These are phyloP conservation scores for Propsilocerus akamusi DNA, from an alignment of 1,140 invertebrate species.

Conservation along the genomic window DNA sequence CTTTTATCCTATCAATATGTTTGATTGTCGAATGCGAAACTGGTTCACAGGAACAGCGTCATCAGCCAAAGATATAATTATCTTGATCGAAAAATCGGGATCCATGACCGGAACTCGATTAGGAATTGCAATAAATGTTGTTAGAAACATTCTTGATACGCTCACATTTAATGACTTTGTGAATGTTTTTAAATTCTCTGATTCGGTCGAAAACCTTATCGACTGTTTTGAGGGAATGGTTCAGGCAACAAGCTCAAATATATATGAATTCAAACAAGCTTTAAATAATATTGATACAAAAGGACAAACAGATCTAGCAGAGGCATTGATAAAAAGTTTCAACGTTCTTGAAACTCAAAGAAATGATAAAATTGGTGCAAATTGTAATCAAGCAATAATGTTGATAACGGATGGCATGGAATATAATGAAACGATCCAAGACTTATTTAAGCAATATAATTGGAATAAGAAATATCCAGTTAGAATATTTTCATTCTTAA, in stretches of 20 bases:
- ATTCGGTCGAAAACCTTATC: background rate
- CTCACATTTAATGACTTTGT: constrained; percentile 81
- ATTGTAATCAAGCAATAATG: constrained; percentile 77
- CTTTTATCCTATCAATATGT: constrained; percentile 38
- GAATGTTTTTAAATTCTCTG: constrained; percentile 48
- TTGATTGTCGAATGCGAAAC: constrained; percentile 48
- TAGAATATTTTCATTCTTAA: constrained; percentile 75
- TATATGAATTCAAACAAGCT: constrained; percentile 45
- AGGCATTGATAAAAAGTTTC: constrained; percentile 59
- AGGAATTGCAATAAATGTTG: constrained; percentile 69
- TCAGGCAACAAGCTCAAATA: constrained; percentile 56
- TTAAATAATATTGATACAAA: constrained; percentile 42
- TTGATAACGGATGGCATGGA: constrained; percentile 78
- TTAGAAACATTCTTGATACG: constrained; percentile 70
- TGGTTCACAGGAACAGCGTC: constrained; percentile 79
- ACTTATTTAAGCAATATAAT: constrained; percentile 65
- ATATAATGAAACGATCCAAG: constrained; percentile 45
- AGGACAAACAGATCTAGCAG: constrained; percentile 64
- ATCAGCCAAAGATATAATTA: constrained; percentile 71
- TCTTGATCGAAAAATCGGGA: constrained; percentile 67
- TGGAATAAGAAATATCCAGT: constrained; percentile 45
- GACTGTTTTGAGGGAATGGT: background rate
- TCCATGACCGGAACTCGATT: constrained; percentile 76
- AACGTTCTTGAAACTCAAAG: constrained; percentile 31
- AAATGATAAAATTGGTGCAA: constrained; percentile 24